These are phyloP conservation scores for Thamnophis sirtalis DNA, from an alignment of 2,113 vertebrate species.

Conservation along the genomic window DNA sequence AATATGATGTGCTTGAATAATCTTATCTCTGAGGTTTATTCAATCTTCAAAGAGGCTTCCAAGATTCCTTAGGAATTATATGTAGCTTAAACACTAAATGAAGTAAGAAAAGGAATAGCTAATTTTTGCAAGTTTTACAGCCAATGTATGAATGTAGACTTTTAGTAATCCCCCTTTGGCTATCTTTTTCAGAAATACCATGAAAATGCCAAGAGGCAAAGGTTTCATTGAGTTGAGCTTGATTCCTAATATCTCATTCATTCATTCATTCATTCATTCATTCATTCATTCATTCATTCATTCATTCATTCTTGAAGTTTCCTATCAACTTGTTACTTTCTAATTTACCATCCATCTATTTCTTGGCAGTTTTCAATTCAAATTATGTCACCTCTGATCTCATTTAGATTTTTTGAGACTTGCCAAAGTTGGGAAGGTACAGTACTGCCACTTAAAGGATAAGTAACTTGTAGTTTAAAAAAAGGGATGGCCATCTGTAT, in stretches of 20 bases:
- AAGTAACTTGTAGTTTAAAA: not conserved
- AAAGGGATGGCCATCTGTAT: not conserved
- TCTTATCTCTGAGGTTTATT: not conserved
- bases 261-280: not conserved
- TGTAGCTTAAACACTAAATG: not conserved
- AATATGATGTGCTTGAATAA: not conserved
- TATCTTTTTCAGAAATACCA: not conserved
- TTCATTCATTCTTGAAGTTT: not conserved
- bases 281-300: too few species aligned
- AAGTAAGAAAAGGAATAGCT: not conserved
- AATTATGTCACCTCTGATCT: not conserved
- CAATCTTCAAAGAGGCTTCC: not conserved
- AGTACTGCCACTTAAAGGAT: not conserved
- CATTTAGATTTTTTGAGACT: not conserved
- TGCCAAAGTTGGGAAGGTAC: not conserved
- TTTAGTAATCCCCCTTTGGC: not conserved
- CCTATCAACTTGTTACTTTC: not conserved
- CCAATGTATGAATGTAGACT: not conserved
- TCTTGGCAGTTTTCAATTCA: not conserved
- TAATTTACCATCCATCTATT: not conserved
- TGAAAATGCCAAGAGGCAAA: not conserved
- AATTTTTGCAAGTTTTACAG: not conserved
- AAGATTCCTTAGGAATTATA: not conserved
- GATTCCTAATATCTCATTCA: not conserved
- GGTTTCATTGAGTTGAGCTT: not conserved